Conservation (phyloP, 2,888 invertebrate genomes). For the Meliscaeva auricollis region DNA sequence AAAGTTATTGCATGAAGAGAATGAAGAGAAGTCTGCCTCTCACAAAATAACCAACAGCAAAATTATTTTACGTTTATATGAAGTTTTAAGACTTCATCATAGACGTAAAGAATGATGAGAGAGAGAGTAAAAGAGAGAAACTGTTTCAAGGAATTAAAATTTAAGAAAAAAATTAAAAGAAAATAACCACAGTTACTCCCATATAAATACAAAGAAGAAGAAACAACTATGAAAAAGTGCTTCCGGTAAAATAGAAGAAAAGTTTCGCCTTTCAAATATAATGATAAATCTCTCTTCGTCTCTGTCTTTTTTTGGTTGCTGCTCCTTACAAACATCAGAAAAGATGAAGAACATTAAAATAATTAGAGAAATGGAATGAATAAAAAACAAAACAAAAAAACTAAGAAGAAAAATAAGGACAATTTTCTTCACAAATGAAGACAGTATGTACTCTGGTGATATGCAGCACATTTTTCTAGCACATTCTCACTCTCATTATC, state of each 20-base stretch:
- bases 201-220: neutral
- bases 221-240: slow-evolving; percentile 27
- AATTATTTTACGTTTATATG: neutral
- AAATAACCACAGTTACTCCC: slow-evolving; percentile 9
- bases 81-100: slow-evolving; percentile 11
- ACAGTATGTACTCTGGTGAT: slow-evolving; percentile 2
- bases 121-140: neutral
- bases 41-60: neutral
- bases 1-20: slow-evolving; percentile 20
- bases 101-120: neutral
- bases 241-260: slow-evolving; percentile 32
- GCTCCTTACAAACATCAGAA: neutral
- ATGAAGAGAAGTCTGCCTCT: slow-evolving; percentile 1
- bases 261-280: slow-evolving; percentile 28
- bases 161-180: neutral
- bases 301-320: neutral
- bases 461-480: slow-evolving; percentile 36
- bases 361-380: slow-evolving; percentile 58
- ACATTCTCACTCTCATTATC: slow-evolving; percentile 12
- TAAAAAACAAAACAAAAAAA: neutral
- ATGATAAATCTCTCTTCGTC: slow-evolving; percentile 8
- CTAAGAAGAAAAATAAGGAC: slow-evolving; percentile 6
- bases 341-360: slow-evolving; percentile 63
- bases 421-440: slow-evolving; percentile 50
- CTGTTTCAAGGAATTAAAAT: slow-evolving; percentile 12